phyloP scores from a whole-genome alignment of 1,140 invertebrate genomes.

The Stegodyphus dumicola region DNA sequence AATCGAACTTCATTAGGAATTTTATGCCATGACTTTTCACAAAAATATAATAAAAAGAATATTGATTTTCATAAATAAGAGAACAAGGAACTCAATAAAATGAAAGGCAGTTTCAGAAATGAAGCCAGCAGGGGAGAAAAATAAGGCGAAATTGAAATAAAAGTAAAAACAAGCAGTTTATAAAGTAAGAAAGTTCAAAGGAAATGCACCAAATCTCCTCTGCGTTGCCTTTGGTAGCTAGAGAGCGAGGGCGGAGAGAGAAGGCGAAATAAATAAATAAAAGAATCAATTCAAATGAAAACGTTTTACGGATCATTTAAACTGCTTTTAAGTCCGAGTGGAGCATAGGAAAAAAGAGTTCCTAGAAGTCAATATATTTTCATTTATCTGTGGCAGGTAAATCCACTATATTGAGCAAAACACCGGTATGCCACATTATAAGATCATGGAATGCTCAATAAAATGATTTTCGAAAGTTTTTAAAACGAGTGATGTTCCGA shows the following conservation, averaged over 20 bases:
- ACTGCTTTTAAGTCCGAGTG: background rate
- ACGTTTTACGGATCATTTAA: constrained; percentile 35
- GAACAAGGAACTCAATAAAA: too few species aligned
- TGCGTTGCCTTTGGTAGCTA: background rate
- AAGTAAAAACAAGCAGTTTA: constrained; percentile 3
- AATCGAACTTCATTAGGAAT: too few species aligned
- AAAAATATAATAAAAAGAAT: too few species aligned
- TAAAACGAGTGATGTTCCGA: too few species aligned
- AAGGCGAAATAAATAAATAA: background rate
- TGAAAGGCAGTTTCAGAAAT: too few species aligned
- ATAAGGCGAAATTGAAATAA: background rate
- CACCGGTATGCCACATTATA: too few species aligned
- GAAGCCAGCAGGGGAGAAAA: too few species aligned
- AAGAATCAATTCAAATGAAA: constrained; percentile 29
- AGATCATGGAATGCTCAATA: too few species aligned
- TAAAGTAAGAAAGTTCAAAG: constrained; percentile 2
- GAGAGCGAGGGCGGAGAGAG: background rate
- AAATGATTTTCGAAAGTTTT: too few species aligned
- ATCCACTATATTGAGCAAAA: background rate
- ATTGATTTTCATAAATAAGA: too few species aligned
- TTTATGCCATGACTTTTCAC: too few species aligned
- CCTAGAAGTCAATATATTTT: background rate
- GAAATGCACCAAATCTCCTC: too few species aligned
- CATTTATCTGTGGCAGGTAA: constrained; percentile 1
- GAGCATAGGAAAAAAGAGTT: background rate